These are phyloP conservation scores for Eurois occulta DNA, from an alignment of 2,888 invertebrate genomes.

Conservation along the genomic window DNA sequence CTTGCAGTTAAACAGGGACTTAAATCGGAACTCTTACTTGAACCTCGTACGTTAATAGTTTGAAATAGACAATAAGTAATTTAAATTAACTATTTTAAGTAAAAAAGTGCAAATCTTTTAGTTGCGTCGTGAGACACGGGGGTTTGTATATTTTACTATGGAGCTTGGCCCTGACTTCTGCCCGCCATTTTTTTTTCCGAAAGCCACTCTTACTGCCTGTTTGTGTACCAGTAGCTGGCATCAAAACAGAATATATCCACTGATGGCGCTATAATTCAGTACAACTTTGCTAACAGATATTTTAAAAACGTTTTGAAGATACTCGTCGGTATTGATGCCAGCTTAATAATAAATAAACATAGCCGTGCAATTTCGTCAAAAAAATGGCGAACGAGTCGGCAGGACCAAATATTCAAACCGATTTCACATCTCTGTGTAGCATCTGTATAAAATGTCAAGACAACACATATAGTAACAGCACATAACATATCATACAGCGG, in stretches of 20 bases:
- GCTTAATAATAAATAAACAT: background rate
- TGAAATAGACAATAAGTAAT: background rate
- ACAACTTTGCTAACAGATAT: background rate
- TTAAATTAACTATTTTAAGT: background rate
- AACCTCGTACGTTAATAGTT: background rate
- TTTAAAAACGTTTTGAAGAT: background rate
- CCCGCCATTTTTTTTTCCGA: background rate
- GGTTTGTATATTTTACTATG: slow-evolving; percentile 3
- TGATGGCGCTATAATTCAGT: background rate
- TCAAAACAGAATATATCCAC: background rate
- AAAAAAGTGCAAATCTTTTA: slow-evolving; percentile 5
- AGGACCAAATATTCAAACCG: background rate
- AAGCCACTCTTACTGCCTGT: background rate
- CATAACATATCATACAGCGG: background rate
- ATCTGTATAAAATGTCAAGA: background rate
- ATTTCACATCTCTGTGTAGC: background rate
- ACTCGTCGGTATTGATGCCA: too few species aligned
- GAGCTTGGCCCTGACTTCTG: background rate
- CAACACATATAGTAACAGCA: slow-evolving; percentile 7
- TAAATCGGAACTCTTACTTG: background rate
- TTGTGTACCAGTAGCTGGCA: background rate
- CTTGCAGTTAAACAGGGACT: slow-evolving; percentile 3
- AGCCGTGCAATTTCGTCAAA: background rate
- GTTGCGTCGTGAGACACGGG: background rate
- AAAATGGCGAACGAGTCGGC: background rate